These are phyloP conservation scores for Bergia sp. DNA, from an alignment of 92 coral and sea anemone species.

Conservation along the genomic window DNA sequence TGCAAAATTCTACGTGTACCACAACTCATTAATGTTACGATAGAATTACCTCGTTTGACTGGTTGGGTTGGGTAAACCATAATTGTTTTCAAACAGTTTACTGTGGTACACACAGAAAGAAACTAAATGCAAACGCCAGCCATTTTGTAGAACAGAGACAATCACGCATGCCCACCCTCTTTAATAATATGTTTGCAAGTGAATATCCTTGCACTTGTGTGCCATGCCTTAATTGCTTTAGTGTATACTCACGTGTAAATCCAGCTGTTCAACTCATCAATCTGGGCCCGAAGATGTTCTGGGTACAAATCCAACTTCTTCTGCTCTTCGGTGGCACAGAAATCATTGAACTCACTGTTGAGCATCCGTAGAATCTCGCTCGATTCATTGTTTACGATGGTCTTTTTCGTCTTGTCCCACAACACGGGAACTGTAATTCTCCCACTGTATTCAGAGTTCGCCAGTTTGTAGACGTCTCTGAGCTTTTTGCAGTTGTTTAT, in stretches of 20 bases:
- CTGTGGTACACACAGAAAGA: too few relatives aligned
- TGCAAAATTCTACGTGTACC: too few relatives aligned
- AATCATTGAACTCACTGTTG: conserved; percentile 83
- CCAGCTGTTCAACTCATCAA: conserved; percentile 87
- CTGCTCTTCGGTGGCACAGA: conserved; percentile 86
- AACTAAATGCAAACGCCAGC: too few relatives aligned
- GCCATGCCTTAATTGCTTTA: too few relatives aligned
- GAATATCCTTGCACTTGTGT: too few relatives aligned
- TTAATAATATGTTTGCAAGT: too few relatives aligned
- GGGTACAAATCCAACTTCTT: conserved; percentile 83
- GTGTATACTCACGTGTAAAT: conserved; percentile 74
- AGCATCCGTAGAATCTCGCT: conserved; percentile 92
- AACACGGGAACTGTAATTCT: conserved; percentile 75
- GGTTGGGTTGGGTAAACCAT: too few relatives aligned
- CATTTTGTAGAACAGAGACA: too few relatives aligned
- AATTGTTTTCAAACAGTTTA: too few relatives aligned
- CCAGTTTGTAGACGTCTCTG: conserved; percentile 72
- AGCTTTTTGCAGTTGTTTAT: conserved; percentile 75
- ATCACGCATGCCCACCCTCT: too few relatives aligned
- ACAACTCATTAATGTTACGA: too few relatives aligned
- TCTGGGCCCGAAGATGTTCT: conserved; percentile 61
- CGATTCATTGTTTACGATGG: conserved; percentile 88
- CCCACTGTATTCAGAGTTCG: conserved; percentile 71
- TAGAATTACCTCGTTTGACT: too few relatives aligned
- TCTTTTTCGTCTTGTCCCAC: conserved; percentile 81